These are phyloP conservation scores for Goniozus legneri DNA, from an alignment of 1,140 invertebrate genomes.

Conservation along the genomic window DNA sequence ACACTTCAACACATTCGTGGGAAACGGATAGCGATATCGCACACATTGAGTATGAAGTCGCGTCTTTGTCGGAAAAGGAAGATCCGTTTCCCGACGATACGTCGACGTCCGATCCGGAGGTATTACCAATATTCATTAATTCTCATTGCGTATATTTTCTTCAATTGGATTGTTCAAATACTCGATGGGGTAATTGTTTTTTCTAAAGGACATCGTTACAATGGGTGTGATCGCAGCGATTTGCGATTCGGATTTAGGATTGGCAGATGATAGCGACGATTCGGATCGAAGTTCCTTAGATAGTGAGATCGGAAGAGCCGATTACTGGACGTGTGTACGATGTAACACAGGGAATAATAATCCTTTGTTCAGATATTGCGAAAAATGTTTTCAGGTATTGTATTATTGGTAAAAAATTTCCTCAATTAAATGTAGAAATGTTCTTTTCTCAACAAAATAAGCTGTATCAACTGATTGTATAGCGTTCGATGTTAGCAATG, in stretches of 20 bases:
- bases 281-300: slow-evolving; percentile 50
- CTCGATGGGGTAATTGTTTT: too few species aligned
- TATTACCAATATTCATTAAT: too few species aligned
- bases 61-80: slow-evolving; percentile 18
- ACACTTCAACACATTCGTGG: slow-evolving; percentile 24
- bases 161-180: too few species aligned
- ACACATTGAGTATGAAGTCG: slow-evolving; percentile 26
- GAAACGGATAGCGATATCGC: slow-evolving; percentile 18
- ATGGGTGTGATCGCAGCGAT: slow-evolving; percentile 25
- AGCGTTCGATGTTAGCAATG: too few species aligned
- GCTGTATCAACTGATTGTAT: too few species aligned
- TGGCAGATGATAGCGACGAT: slow-evolving; percentile 57
- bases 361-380: slow-evolving; percentile 63
- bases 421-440: too few species aligned
- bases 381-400: slow-evolving; percentile 63
- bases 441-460: too few species aligned
- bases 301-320: slow-evolving; percentile 55
- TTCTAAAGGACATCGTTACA: too few species aligned
- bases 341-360: slow-evolving; percentile 62
- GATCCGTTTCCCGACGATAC: slow-evolving; percentile 12
- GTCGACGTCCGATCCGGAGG: slow-evolving; percentile 29
- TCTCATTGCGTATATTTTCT: too few species aligned
- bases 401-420: neutral
- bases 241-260: slow-evolving; percentile 28
- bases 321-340: slow-evolving; percentile 62